Conservation (phyloP, 1,140 invertebrate species). For the Trachymyrmex cornetzi region DNA sequence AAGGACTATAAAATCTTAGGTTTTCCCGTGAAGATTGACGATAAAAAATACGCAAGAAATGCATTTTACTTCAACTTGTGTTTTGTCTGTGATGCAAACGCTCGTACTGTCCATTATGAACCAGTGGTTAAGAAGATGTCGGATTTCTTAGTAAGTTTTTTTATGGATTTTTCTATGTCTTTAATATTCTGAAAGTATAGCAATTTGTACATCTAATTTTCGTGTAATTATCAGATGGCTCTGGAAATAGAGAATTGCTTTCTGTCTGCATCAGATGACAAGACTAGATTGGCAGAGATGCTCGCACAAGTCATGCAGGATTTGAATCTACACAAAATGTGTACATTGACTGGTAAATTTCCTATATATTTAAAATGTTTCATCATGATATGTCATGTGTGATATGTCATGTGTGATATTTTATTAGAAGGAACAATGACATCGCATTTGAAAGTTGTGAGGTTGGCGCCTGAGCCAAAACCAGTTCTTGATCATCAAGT, state of each 20-base stretch:
- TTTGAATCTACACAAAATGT: slow-evolving; percentile 93
- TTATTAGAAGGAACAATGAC: slow-evolving; percentile 91
- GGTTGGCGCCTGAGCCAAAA: slow-evolving; percentile 92
- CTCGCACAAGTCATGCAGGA: slow-evolving; percentile 92
- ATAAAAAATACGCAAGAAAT: slow-evolving; percentile 97
- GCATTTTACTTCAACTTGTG: slow-evolving; percentile 98
- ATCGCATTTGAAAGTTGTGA: slow-evolving; percentile 93
- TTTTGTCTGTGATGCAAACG: slow-evolving; percentile 96
- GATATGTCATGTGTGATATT: slow-evolving; percentile 48
- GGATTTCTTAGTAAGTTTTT: slow-evolving; percentile 92
- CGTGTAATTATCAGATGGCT: slow-evolving; percentile 88
- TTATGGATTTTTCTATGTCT: background rate
- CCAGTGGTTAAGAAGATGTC: slow-evolving; percentile 97
- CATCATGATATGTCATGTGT: background rate
- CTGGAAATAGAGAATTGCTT: slow-evolving; percentile 94
- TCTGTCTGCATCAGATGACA: slow-evolving; percentile 90
- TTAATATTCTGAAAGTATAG: slow-evolving; percentile 13
- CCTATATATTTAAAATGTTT: background rate
- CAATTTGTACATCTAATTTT: slow-evolving; percentile 8
- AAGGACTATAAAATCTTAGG: slow-evolving; percentile 96
- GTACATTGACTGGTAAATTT: slow-evolving; percentile 91
- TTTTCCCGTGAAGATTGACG: slow-evolving; percentile 96
- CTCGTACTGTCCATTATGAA: slow-evolving; percentile 96
- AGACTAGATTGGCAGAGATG: slow-evolving; percentile 90
- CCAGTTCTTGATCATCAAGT: slow-evolving; percentile 96